Base-by-base conservation (phyloP, 35 echinoderm and acorn worm species). In the Anneissia japonica region DNA sequence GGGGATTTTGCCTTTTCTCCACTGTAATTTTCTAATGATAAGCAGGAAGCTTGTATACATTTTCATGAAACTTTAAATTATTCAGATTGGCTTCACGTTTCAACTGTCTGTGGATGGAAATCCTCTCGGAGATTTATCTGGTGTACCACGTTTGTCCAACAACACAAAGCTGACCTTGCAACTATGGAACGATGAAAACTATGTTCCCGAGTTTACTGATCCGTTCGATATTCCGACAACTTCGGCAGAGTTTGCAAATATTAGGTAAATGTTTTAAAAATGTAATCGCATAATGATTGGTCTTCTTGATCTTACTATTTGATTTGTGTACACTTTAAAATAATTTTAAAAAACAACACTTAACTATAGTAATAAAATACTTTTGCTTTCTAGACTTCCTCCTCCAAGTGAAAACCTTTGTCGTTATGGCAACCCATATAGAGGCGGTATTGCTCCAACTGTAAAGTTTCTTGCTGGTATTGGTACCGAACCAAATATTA, bases 151-250 rank as follows among this genome's bases (percentile, higher is more conserved):
- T 21, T 16, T 89, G 36, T 83, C 79, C 28, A 37, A 73, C 6
- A 74, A 81, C 9, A 84, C 88, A 5, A 83, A 82, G 43, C 88
- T 89, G 19, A 77, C 81, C 37, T 74, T 89, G 36, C 73, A 82
- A 64, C 79, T 84, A 26, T 89, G 81, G 80, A 89, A 89, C 36
- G 23, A 31, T 41, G 39, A 77, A 30, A 82, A 76, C 41, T 84
- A 36, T 35, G 73, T 89, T 12, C 38, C 88, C 19, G 56, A 38
- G 4, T 74, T 83, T 21, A 31, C 23, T 6, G 81, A 89, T 32
- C 46, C 37, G 7, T 89, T 89, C 73, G 39, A 46, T 35, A 80
- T 80, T 32, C 88, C 88, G 5, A 19, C 72, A 14, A 74, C 81
- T 10, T 32, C 38, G 2, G 88, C 80, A 32, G 34, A n/a, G 13